These are phyloP conservation scores for Mycetomoellerius zeteki DNA, from an alignment of 1,140 invertebrate species.

Conservation along the genomic window DNA sequence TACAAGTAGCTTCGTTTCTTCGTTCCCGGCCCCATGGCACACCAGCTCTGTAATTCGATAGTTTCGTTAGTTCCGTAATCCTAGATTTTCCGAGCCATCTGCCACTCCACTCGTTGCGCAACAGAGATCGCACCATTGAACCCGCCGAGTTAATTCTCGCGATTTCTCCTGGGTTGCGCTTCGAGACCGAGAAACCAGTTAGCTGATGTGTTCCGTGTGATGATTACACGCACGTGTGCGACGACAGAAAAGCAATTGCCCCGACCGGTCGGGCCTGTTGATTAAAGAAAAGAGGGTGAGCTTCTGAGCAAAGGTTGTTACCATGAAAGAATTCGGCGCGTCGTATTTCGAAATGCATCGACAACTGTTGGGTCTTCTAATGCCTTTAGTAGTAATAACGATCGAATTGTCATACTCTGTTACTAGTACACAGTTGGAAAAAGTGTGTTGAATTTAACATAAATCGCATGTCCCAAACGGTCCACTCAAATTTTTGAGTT, in stretches of 20 bases:
- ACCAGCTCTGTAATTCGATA: slow-evolving; percentile 71
- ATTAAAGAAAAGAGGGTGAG: slow-evolving; percentile 15
- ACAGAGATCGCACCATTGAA: slow-evolving; percentile 50
- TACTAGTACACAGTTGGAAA: too few species aligned
- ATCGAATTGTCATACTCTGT: neutral
- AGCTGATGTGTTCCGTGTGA: slow-evolving; percentile 26
- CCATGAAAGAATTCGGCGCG: slow-evolving; percentile 6
- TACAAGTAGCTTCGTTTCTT: slow-evolving; percentile 55
- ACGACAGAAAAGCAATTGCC: slow-evolving; percentile 30
- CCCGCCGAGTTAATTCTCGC: slow-evolving; percentile 64
- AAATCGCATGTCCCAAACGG: too few species aligned
- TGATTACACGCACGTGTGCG: slow-evolving; percentile 45
- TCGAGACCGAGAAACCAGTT: slow-evolving; percentile 38
- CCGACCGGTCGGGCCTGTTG: slow-evolving; percentile 16
- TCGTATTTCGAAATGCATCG: neutral
- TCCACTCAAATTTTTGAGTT: too few species aligned
- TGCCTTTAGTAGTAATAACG: neutral
- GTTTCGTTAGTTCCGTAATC: slow-evolving; percentile 77
- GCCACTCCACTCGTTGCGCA: slow-evolving; percentile 50
- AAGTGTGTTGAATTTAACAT: too few species aligned
- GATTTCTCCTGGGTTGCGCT: neutral
- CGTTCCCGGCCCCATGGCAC: slow-evolving; percentile 28
- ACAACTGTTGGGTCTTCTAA: neutral
- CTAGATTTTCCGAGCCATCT: slow-evolving; percentile 79
- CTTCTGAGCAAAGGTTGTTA: slow-evolving; percentile 24